Percentiles rank a stretch among this genome's conserved stretches.
Evolutionary conservation across 2,888 invertebrate genomes (phyloP).

Genomic region (Aromia moschata): DNA sequence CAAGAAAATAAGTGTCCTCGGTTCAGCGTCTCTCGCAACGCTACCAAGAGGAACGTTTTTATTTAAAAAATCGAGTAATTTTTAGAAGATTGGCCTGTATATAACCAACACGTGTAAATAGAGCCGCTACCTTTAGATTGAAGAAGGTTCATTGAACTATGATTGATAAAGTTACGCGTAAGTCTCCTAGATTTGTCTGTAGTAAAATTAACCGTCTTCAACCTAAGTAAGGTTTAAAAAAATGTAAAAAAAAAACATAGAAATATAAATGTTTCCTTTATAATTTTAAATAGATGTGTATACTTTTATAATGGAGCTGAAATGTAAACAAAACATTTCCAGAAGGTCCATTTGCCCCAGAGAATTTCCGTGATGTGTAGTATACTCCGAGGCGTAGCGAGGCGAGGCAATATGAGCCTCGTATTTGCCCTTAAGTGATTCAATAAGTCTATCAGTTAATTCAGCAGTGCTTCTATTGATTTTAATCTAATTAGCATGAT

Average conservation of each 20-base stretch:
- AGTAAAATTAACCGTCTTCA: not conserved
- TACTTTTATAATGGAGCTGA: too few species aligned
- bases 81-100: conserved; percentile 34
- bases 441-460: conserved; percentile 1
- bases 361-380: not conserved
- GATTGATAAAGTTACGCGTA: not conserved
- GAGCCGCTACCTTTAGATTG: conserved; percentile 5
- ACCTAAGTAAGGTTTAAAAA: not conserved
- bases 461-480: conserved; percentile 1
- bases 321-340: not conserved
- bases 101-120: conserved; percentile 41
- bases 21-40: not conserved
- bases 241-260: not conserved
- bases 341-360: not conserved
- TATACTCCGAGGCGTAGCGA: not conserved
- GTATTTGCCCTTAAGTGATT: not conserved
- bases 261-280: not conserved
- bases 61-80: conserved; percentile 1
- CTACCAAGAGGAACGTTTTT: not conserved
- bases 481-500: conserved; percentile 1
- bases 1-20: not conserved
- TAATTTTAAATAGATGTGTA: not conserved
- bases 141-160: not conserved
- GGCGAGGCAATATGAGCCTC: not conserved
- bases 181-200: not conserved